Evolutionary conservation across 2,113 vertebrate species (phyloP).

Genomic region (Pangasianodon hypophthalmus): DNA sequence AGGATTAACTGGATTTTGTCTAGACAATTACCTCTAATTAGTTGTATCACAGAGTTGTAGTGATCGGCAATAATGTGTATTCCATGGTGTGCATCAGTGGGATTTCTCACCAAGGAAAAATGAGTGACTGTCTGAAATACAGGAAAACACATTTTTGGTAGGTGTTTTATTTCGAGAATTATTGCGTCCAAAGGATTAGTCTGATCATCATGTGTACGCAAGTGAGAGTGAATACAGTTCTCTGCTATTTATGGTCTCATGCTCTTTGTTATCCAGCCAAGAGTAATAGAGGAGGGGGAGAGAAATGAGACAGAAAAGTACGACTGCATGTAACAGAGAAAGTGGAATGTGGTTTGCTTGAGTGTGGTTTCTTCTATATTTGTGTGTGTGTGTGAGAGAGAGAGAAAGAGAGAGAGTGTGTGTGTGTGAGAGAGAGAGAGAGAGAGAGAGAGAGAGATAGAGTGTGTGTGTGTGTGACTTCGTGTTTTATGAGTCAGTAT

Average conservation of each 20-base stretch:
- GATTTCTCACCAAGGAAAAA: neutral
- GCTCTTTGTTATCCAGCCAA: neutral
- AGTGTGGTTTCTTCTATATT: slow-evolving; percentile 41
- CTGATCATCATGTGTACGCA: neutral
- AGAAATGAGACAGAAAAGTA: neutral
- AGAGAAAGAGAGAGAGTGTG: neutral
- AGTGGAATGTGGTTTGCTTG: slow-evolving; percentile 40
- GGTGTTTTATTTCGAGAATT: neutral
- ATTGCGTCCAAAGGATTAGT: neutral
- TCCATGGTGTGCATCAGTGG: neutral
- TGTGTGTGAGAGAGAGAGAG: neutral
- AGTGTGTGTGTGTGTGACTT: neutral
- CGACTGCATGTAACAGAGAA: neutral
- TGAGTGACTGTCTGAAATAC: neutral
- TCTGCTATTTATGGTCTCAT: neutral
- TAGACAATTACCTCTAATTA: neutral
- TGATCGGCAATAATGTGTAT: neutral
- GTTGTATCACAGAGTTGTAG: neutral
- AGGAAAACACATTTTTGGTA: neutral
- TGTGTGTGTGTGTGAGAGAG: neutral
- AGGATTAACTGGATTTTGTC: neutral
- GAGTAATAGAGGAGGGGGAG: neutral
- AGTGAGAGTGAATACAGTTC: neutral
- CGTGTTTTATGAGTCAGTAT: slow-evolving; percentile 15
- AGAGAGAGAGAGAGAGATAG: neutral